Base-by-base conservation (phyloP, 2,888 invertebrate genomes). In the Dryococelus australis region DNA sequence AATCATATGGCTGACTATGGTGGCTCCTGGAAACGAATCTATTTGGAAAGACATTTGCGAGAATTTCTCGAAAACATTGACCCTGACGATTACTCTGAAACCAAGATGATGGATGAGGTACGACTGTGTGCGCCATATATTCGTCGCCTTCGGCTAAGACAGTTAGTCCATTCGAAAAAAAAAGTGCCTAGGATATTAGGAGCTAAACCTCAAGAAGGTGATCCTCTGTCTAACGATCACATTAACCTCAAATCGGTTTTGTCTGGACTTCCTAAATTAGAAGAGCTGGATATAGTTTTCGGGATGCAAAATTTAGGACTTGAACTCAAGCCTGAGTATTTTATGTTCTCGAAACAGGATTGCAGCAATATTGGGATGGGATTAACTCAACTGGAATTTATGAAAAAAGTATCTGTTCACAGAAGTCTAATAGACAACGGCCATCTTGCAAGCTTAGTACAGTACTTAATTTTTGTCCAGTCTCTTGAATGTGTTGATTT, bases 61-160 rank as follows among this genome's bases (percentile, higher is more conserved):
- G 90, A 92, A 80, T 89, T 91, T 16, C 85, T 92, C 20, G 93
- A 93, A 90, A 89, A 91, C 28, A 27, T 87, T 16, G 92, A 92
- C 2, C 90, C 92, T 88, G 92, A 93, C 0, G 92, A 93, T 89
- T 91, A 92, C 88, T 89, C 90, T 13, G 92, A 92, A 86, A 92
- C 92, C 89, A 91, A 91, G 28, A 90, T 90, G n/a, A 91, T 92
- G 90, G 90, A 90, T 51, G 89, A 93, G 93, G 92, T 93, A 0
- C 86, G 43, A 8, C 26, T 88, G 43, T 87, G 88, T 43, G 93
- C 93, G 88, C 94, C 94, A 0, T 95, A 93, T 89, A 93, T 95
- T 86, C 93, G 91, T 88, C 93, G 93, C 87, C 90, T 95, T 87
- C 90, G 92, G 20, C 90, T 95, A 16, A 94, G 93, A 27, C 94